phyloP scores from a whole-genome alignment of 2,797 vertebrate species.

The Myotis vivesi region DNA sequence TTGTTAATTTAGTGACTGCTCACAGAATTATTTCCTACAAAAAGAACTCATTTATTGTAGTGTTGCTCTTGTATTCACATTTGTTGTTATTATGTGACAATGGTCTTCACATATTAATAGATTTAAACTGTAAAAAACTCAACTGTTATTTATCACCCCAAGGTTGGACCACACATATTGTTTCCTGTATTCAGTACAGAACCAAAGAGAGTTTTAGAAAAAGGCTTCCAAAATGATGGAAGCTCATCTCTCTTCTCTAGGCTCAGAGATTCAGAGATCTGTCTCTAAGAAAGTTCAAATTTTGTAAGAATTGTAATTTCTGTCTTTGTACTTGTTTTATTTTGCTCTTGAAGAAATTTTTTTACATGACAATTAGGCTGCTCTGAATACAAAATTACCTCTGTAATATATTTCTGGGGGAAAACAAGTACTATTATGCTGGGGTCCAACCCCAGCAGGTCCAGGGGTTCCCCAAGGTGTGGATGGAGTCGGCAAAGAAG shows the following conservation, averaged over 20 bases:
- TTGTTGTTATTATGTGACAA: conserved; percentile 52
- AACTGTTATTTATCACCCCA: not conserved
- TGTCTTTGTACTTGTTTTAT: not conserved
- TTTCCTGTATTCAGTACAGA: not conserved
- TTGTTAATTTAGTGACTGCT: not conserved
- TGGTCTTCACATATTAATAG: not conserved
- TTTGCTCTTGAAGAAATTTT: conserved; percentile 43
- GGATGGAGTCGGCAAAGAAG: too few species aligned
- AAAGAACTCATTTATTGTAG: not conserved
- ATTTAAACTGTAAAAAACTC: conserved; percentile 12
- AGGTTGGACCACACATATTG: not conserved
- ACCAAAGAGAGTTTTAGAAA: not conserved
- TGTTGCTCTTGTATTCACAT: conserved; percentile 57
- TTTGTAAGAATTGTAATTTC: not conserved
- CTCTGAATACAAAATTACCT: conserved; percentile 29
- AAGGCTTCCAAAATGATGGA: not conserved
- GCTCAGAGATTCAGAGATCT: not conserved
- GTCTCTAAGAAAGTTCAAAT: not conserved
- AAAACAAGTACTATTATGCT: not conserved
- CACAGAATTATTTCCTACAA: not conserved
- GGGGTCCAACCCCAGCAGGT: too few species aligned
- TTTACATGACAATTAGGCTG: conserved; percentile 38
- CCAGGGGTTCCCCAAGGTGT: too few species aligned
- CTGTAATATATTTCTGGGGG: not conserved
- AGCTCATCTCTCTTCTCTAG: not conserved